Base-by-base conservation (phyloP, 2,113 vertebrate species). In the Morone chrysops region DNA sequence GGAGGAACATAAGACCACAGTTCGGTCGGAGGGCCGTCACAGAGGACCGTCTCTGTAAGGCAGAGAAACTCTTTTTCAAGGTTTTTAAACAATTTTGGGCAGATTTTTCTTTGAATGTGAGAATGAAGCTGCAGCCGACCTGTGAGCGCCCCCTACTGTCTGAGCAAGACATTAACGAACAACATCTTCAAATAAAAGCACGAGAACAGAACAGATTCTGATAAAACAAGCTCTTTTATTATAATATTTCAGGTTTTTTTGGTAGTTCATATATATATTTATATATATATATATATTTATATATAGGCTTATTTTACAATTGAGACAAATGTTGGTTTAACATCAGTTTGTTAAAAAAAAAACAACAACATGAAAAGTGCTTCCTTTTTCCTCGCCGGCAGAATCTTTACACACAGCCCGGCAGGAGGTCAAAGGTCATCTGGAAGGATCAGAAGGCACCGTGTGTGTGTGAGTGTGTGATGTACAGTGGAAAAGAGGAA, bases 221-320 rank as follows among this genome's bases (percentile, higher is more conserved):
- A 85, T 93, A 92, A 94, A 89, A 93, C 87, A 80, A 90, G 78
- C 57, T 93, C 62, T 92, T 94, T 95, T 93, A 95, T 95, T 95
- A 94, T 75, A 86, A 78, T 88, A 90, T 80, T 88, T 93, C 81
- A 89, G 84, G 80, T 80, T 86, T 82, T 31, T 91, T 93, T 88
- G 84, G 78, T 74, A 81, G 87, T 88, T 85, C 59, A 78, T 73
- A 73, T 73, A 73, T 77, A 67, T 67, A 77, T 47, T 13, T 72
- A 59, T 71, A 9, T 90, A 9, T 90, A 85, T 86, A 92, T 87
- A 80, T 82, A 68, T 89, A 70, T 84, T 16, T 69, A 87, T 61
- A 81, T 74, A 62, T 36, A 63, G 78, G 67, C 25, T 25, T 87
- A 89, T 94, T 93, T 94, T 94, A 95, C 93, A 95, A 83, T 82